Base-by-base conservation (phyloP, 2,888 invertebrate genomes). In the Mallateleia sp. region DNA sequence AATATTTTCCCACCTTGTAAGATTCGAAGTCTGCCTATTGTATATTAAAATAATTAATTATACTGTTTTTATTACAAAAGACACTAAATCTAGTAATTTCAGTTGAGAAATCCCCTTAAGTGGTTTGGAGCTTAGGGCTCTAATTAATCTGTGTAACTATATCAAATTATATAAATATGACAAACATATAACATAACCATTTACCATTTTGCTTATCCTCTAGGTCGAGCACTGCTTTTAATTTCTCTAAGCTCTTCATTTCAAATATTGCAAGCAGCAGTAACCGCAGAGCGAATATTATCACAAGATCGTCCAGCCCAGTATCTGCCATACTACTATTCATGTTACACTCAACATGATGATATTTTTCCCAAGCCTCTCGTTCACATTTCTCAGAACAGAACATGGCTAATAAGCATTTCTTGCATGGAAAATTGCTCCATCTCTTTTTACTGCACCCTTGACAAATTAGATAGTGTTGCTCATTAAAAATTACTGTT, bases 201-300 rank as follows among this genome's bases (percentile, higher is more conserved):
- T 32, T 32, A 56, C 56, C 56, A 15, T 56, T 56, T 5, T 14
- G 28, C 32, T 56, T 32, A n/a, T 56, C 32, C n/a, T 56, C 32
- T 6, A 9, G 1, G n/a, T 32, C n/a, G 4, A 56, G 28, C 24
- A 32, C 32, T 1, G 1, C n/a, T 14, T 32, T 56, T 18, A 56
- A 32, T 6, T 14, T 56, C 9, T 56, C 24, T 1, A 56, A 7
- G 9, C 32, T 56, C 18, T 56, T 56, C 56, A 56, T 56, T 18
- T 56, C 56, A 28, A 32, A 32, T 18, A 56, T 56, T 32, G 56
- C 32, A 1, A 32, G 9, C 32, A 32, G 14, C 7, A 56, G 20
- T 15, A 56, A n/a, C n/a, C 56, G 8, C 9, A 56, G n/a, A 2
- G 32, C 32, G n/a, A 56, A 56, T 4, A 56, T 6, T 4, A 6